Percentiles rank a stretch among this genome's conserved stretches.
phyloP scores from a whole-genome alignment of 2,113 vertebrate species.

The Glareola pratincola region DNA sequence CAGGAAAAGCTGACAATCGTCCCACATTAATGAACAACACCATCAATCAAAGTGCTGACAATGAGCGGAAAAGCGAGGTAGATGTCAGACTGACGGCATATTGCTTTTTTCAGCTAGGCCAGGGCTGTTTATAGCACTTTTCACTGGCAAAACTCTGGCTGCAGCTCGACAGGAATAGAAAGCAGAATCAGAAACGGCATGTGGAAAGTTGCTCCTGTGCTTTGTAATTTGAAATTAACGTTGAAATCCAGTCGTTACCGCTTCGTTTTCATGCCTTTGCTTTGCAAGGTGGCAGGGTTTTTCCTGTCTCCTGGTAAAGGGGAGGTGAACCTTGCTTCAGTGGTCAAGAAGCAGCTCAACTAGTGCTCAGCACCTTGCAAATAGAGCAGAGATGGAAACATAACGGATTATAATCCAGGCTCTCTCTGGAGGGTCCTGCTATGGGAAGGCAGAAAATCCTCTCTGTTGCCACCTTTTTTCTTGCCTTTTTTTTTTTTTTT shows the following conservation, averaged over 20 bases:
- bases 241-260: neutral
- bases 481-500: neutral
- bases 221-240: conserved; percentile 53
- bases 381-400: neutral
- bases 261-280: neutral
- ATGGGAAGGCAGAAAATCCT: neutral
- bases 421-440: neutral
- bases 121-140: conserved; percentile 85
- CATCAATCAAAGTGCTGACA: conserved; percentile 96
- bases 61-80: conserved; percentile 94
- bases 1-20: conserved; percentile 98
- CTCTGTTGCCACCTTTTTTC: neutral
- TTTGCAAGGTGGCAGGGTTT: neutral
- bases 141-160: conserved; percentile 75
- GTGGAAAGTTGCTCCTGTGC: conserved; percentile 60
- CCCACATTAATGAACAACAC: conserved; percentile 94
- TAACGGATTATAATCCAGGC: neutral
- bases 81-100: conserved; percentile 84
- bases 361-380: neutral
- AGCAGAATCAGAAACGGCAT: conserved; percentile 70
- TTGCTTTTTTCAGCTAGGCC: conserved; percentile 80
- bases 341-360: neutral
- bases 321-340: neutral
- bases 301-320: neutral
- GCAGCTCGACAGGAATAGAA: conserved; percentile 73